phyloP scores from a whole-genome alignment of 1,140 invertebrate genomes.

The Drosophila willistoni region DNA sequence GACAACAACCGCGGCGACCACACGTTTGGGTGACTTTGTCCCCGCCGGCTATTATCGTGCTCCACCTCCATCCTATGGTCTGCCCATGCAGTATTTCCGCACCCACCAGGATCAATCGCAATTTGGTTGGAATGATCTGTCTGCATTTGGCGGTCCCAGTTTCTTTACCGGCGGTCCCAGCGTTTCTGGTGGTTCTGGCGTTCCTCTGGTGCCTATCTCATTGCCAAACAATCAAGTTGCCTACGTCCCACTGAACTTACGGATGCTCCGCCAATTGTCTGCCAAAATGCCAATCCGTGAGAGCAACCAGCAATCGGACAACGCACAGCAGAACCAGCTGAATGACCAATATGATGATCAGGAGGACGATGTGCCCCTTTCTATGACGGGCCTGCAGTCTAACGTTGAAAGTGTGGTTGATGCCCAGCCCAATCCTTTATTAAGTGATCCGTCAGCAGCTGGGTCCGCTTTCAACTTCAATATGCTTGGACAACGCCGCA shows the following conservation, averaged over 20 bases:
- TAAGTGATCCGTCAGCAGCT: background rate
- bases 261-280: slow-evolving; percentile 54
- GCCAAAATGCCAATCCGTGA: slow-evolving; percentile 29
- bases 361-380: slow-evolving; percentile 19
- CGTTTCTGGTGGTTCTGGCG: background rate
- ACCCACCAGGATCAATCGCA: slow-evolving; percentile 35
- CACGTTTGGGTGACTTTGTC: background rate
- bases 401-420: background rate
- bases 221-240: slow-evolving; percentile 58
- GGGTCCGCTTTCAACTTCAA: background rate
- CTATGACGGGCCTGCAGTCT: background rate
- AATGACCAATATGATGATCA: background rate
- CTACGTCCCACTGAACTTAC: slow-evolving; percentile 60
- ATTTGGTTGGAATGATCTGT: slow-evolving; percentile 23
- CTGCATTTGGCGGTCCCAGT: slow-evolving; percentile 19
- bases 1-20: background rate
- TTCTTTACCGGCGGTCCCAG: no score
- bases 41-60: slow-evolving; percentile 1
- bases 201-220: slow-evolving; percentile 60
- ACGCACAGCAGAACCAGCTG: background rate
- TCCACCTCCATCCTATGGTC: background rate
- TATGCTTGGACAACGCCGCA: slow-evolving; percentile 1
- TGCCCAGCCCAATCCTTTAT: background rate
- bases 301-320: slow-evolving; percentile 21
- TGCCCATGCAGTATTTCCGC: slow-evolving; percentile 44